Evolutionary conservation across 2,113 vertebrate species (phyloP), one percentile per base, ranked within the genome.

Genomic region (Plectropomus leopardus): DNA sequence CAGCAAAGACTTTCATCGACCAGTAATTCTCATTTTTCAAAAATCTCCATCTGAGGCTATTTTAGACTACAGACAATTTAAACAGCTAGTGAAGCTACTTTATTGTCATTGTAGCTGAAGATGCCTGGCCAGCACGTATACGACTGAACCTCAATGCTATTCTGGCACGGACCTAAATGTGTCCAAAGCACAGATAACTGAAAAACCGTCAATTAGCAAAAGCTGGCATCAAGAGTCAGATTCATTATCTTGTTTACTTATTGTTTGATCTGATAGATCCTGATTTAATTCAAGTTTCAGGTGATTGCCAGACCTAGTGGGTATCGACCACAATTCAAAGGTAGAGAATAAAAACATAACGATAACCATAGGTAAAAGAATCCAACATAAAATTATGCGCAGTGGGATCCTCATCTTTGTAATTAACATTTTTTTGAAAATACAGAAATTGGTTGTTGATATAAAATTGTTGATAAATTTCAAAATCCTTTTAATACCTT

Each of bases 1-100:
- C 61, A 48, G 67, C 57, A 60, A 53, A 17, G 51, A 75, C 61
- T 75, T 81, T 69, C 83, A 87, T 65, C 48, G 32, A 70, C 48
- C 47, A 77, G 45, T 55, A 11, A 67, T 21, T 76, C 50, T 69
- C 58, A 54, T 61, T 59, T 65, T 45, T 54, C 48, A 36, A 55
- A 77, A 55, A 67, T 51, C 65, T 64, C 21, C 21, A 50, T 78
- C 17, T 55, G 11, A 55, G 48, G 36, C 36, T 40, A 42, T 76
- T 76, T 75, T 32, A 71, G 36, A 55, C 65, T 15, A 40, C 24
- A 57, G 51, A 63, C 4, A 7, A 26, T 42, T 54, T 32, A 7
- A 71, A 66, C 30, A 24, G 34, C 21, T 5, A 40, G 21, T 23
- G 32, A 32, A 61, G 48, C 10, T 48, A 55, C 36, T 40, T 40